These are phyloP conservation scores for Thripadectes ignobilis DNA, from an alignment of 2,797 vertebrate genomes.

Conservation along the genomic window DNA sequence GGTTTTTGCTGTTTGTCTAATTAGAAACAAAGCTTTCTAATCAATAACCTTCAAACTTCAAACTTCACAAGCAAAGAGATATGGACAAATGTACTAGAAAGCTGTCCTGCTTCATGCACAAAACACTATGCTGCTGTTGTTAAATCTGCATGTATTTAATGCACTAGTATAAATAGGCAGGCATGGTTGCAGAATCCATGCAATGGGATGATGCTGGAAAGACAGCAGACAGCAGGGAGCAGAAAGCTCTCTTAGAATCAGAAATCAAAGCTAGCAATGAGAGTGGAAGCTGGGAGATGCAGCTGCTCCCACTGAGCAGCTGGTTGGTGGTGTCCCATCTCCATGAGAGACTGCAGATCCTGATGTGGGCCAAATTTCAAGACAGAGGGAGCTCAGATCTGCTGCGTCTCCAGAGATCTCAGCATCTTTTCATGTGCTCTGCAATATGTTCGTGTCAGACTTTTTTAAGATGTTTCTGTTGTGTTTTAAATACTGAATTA, in stretches of 20 bases:
- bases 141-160: neutral
- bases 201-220: neutral
- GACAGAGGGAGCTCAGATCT: neutral
- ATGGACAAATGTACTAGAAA: neutral
- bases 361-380: neutral
- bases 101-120: neutral
- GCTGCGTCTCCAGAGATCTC: neutral
- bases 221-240: neutral
- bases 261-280: neutral
- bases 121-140: neutral
- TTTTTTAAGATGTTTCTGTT: neutral
- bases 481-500: constrained; percentile 4
- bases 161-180: neutral
- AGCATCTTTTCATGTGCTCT: neutral
- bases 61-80: neutral
- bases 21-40: constrained; percentile 16
- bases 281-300: neutral
- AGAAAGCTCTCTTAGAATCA: neutral
- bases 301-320: neutral
- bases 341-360: neutral
- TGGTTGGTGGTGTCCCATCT: neutral
- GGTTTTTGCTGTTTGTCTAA: neutral
- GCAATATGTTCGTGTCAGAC: neutral
- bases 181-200: neutral
- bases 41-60: neutral